phyloP scores from a whole-genome alignment of 2,797 vertebrate species.

The Hydrolagus colliei region DNA sequence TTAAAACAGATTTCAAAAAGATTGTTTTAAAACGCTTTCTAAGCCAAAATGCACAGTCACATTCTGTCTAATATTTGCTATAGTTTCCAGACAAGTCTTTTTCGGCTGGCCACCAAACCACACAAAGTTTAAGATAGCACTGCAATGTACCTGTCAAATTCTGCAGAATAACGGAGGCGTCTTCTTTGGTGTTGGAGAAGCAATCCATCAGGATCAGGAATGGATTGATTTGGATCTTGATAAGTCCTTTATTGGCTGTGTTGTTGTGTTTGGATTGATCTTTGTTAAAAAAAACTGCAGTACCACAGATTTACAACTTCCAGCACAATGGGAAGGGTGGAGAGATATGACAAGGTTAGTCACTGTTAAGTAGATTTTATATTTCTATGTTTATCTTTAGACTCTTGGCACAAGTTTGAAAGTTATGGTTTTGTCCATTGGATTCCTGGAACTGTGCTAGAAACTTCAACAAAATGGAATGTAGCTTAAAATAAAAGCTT shows the following conservation, averaged over 20 bases:
- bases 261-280: neutral
- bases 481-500: too few relatives aligned
- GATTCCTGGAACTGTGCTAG: too few relatives aligned
- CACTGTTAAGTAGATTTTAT: too few relatives aligned
- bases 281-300: neutral
- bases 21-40: neutral
- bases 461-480: too few relatives aligned
- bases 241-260: neutral
- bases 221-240: neutral
- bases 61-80: conserved; percentile 28
- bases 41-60: conserved; percentile 23
- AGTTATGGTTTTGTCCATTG: too few relatives aligned
- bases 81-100: conserved; percentile 29
- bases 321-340: neutral
- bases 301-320: neutral
- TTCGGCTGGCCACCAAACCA: conserved; percentile 20
- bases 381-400: too few relatives aligned
- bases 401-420: too few relatives aligned
- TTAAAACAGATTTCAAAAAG: conserved; percentile 23
- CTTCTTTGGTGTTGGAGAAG: neutral
- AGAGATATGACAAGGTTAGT: too few relatives aligned
- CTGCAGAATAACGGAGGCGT: conserved; percentile 2
- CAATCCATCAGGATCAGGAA: neutral
- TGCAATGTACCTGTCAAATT: neutral
- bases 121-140: conserved; percentile 27